A percentile compares a stretch with the other conserved stretches of the same genome.
These are phyloP conservation scores for Sarcophaga peregrina DNA, from an alignment of 1,140 invertebrate genomes.

Conservation along the genomic window DNA sequence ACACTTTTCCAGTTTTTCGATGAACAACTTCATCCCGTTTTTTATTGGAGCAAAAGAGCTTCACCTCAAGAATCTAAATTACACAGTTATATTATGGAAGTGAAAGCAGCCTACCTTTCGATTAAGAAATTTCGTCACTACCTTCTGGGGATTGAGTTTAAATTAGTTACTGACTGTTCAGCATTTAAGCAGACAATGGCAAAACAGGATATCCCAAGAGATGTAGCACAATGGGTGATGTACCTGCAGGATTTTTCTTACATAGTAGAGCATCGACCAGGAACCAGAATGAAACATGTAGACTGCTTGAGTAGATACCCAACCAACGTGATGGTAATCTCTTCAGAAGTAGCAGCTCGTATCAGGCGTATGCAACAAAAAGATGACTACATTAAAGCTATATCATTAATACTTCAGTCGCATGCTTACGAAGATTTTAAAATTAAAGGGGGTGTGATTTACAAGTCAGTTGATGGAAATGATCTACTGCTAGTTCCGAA, in stretches of 20 bases:
- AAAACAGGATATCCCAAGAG: slow-evolving; percentile 43
- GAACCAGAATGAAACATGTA: slow-evolving; percentile 51
- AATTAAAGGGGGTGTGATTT: slow-evolving; percentile 25
- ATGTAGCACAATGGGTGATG: background rate
- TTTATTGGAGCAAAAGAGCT: too few relatives aligned
- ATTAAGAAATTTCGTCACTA: slow-evolving; percentile 52
- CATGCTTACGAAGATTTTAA: slow-evolving; percentile 26
- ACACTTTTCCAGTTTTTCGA: too few relatives aligned
- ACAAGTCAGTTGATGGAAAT: background rate
- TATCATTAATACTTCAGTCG: background rate
- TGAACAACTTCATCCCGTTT: too few relatives aligned
- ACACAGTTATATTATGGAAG: slow-evolving; percentile 53
- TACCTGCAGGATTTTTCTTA: slow-evolving; percentile 62
- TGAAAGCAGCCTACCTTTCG: slow-evolving; percentile 51
- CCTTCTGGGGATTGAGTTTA: slow-evolving; percentile 44
- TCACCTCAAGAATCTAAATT: too few relatives aligned
- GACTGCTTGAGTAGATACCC: slow-evolving; percentile 57
- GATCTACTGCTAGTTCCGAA: background rate
- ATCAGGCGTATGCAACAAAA: slow-evolving; percentile 13
- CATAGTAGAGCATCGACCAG: slow-evolving; percentile 62
- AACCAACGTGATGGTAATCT: slow-evolving; percentile 43
- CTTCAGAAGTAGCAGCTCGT: background rate
- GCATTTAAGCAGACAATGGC: slow-evolving; percentile 56
- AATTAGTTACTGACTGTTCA: slow-evolving; percentile 53
- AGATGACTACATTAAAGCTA: slow-evolving; percentile 33